These are phyloP conservation scores for Loripinus fragilis DNA, from an alignment of 2,888 invertebrate genomes.

Conservation along the genomic window DNA sequence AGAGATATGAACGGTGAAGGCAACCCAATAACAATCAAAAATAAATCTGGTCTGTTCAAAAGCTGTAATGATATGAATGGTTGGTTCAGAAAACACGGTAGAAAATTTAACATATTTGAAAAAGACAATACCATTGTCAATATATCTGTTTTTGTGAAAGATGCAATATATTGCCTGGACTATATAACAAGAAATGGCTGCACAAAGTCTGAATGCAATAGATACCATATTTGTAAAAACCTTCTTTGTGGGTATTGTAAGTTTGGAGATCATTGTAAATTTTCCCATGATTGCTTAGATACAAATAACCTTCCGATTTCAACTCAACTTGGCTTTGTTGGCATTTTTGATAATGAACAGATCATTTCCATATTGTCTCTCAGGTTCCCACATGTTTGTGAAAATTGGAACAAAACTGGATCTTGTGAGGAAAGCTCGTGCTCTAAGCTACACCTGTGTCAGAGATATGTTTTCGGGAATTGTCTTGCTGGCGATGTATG, in stretches of 20 bases:
- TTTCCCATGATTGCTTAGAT: conserved; percentile 50
- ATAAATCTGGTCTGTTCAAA: background rate
- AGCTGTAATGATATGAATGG: background rate
- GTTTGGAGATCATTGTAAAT: conserved; percentile 40
- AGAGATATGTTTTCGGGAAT: conserved; percentile 46
- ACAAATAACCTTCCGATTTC: conserved; percentile 34
- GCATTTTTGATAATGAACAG: conserved; percentile 43
- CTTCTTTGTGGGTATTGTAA: conserved; percentile 35
- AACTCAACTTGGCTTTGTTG: conserved; percentile 38
- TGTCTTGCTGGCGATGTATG: conserved; percentile 51
- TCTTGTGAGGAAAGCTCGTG: conserved; percentile 39
- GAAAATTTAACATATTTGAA: conserved; percentile 41
- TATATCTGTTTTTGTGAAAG: conserved; percentile 12
- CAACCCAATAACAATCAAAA: background rate
- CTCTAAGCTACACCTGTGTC: conserved; percentile 58
- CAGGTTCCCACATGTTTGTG: conserved; percentile 47
- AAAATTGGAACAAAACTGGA: conserved; percentile 33
- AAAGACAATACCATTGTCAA: conserved; percentile 22
- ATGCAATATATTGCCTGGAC: conserved; percentile 30
- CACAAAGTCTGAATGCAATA: background rate
- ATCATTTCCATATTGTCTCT: conserved; percentile 33
- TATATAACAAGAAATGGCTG: conserved; percentile 13
- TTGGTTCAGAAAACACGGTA: conserved; percentile 39
- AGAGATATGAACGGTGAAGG: conserved; percentile 18
- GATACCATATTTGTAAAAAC: conserved; percentile 19